A percentile compares a stretch with the other conserved stretches of the same genome.
Evolutionary conservation across 1,140 invertebrate species (phyloP).

Genomic region (Spodoptera litura): DNA sequence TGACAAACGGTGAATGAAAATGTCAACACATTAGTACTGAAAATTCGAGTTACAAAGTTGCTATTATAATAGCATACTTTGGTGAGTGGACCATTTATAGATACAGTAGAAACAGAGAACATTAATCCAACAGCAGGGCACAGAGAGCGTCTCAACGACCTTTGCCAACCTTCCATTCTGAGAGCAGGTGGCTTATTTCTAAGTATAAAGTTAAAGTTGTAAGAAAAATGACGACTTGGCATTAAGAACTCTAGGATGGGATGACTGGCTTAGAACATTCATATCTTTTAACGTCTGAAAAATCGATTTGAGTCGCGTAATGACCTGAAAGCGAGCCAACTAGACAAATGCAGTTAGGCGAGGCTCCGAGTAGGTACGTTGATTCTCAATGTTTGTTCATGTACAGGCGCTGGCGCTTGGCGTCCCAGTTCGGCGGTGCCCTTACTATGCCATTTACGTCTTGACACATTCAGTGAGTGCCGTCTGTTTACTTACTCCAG

Average conservation of each 20-base stretch:
- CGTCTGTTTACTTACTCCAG: neutral
- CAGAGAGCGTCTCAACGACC: no score
- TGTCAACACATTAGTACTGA: no score
- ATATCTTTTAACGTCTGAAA: slow-evolving; percentile 16
- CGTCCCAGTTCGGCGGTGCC: slow-evolving; percentile 1
- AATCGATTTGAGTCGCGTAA: slow-evolving; percentile 7
- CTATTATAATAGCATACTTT: no score
- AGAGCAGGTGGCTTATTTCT: neutral
- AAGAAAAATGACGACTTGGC: slow-evolving; percentile 11
- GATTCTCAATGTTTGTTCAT: neutral
- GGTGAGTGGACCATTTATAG: no score
- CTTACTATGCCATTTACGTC: neutral
- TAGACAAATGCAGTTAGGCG: neutral
- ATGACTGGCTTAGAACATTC: neutral
- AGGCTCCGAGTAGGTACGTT: neutral
- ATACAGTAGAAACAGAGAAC: neutral
- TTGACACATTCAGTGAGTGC: slow-evolving; percentile 14
- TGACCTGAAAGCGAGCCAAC: slow-evolving; percentile 21
- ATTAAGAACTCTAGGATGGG: neutral
- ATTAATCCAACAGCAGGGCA: no score
- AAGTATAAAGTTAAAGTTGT: neutral
- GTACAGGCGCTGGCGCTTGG: neutral
- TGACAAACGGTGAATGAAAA: no score
- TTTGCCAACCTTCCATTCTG: neutral
- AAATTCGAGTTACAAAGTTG: no score